These are phyloP conservation scores for Hyppa rectilinea DNA, from an alignment of 2,888 invertebrate genomes.

Conservation along the genomic window DNA sequence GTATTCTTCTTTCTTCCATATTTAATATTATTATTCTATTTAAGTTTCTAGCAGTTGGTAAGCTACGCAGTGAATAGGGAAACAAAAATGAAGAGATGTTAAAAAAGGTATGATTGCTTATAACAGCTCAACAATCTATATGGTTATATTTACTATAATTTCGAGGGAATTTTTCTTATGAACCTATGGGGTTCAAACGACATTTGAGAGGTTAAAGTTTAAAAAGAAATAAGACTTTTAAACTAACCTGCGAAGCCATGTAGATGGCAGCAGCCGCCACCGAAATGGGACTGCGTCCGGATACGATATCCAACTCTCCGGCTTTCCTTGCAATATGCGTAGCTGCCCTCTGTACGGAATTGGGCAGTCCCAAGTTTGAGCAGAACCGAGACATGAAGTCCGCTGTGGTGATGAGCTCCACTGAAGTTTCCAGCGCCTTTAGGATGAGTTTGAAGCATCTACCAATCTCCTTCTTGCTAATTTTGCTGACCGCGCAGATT, in stretches of 20 bases:
- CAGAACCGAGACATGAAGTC: conserved; percentile 99
- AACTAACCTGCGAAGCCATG: conserved; percentile 98
- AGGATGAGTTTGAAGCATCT: conserved; percentile 99
- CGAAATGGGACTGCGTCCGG: conserved; percentile 99
- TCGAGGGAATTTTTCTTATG: no score
- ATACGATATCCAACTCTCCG: conserved; percentile 98
- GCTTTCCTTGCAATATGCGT: conserved; percentile 99
- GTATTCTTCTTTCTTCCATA: neutral
- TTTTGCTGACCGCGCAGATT: conserved; percentile 99
- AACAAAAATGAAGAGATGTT: no score
- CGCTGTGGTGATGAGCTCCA: conserved; percentile 99
- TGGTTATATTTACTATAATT: no score
- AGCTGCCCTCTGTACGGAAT: conserved; percentile 97
- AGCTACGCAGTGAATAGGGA: no score
- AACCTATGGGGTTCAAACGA: no score
- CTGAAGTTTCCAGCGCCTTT: conserved; percentile 98
- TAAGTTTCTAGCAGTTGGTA: neutral
- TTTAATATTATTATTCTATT: neutral
- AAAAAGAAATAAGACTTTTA: neutral
- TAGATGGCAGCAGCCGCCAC: conserved; percentile 99
- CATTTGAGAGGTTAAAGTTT: no score
- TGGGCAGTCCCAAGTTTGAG: conserved; percentile 97
- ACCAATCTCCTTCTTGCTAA: conserved; percentile 99
- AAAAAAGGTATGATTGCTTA: no score
- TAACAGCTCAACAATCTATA: no score